phyloP scores from a whole-genome alignment of 1,140 invertebrate genomes.

The Lethrus apterus region DNA sequence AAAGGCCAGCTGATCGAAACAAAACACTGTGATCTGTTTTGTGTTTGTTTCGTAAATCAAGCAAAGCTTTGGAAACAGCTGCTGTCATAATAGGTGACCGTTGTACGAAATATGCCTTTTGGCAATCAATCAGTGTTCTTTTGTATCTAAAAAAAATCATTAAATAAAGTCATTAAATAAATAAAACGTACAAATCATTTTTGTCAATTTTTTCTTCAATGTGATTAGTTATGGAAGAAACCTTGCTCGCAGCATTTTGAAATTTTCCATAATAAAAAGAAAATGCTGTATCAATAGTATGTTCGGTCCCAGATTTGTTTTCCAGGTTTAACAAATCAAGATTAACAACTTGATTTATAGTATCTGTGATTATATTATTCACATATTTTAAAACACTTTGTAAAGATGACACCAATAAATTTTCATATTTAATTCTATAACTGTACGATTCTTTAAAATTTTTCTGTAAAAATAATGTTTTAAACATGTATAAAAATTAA shows the following conservation, averaged over 20 bases:
- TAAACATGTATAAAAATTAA: conserved; percentile 5
- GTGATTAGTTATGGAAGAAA: conserved; percentile 72
- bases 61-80: conserved; percentile 69
- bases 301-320: conserved; percentile 21
- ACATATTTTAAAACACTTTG: conserved; percentile 41
- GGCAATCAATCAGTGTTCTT: conserved; percentile 70
- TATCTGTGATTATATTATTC: conserved; percentile 43
- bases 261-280: conserved; percentile 93
- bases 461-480: conserved; percentile 41
- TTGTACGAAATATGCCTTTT: conserved; percentile 77
- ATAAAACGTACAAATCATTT: conserved; percentile 55
- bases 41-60: conserved; percentile 60
- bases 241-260: conserved; percentile 75
- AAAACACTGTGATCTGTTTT: conserved; percentile 82
- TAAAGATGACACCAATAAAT: conserved; percentile 66
- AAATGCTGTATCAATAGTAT: conserved; percentile 65
- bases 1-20: conserved; percentile 78
- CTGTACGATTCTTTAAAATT: conserved; percentile 72
- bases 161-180: conserved; percentile 10
- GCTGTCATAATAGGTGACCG: conserved; percentile 64
- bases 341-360: conserved; percentile 62
- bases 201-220: conserved; percentile 68
- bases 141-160: conserved; percentile 53
- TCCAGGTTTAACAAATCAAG: conserved; percentile 42
- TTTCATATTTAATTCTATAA: conserved; percentile 72